Base-by-base conservation (phyloP, 2,888 invertebrate species). In the Amphipyra berbera region DNA sequence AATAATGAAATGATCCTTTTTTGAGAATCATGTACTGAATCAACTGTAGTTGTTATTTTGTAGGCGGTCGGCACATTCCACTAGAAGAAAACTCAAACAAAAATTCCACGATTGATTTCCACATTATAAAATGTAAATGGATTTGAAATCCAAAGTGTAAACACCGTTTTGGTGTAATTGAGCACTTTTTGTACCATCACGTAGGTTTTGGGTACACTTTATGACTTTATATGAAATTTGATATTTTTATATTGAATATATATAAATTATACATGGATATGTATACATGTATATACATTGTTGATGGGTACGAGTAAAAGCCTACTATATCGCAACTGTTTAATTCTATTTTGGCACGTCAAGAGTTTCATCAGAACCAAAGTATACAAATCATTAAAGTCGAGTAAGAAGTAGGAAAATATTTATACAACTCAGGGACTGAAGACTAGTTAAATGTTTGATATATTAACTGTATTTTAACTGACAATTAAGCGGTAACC, bases 121-220 rank as follows among this genome's bases (percentile, higher is more conserved):
- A 93, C 91, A 91, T 90, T 91, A 90, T 90, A 81, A 91, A 91
- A 90, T 88, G 87, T 87, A 90, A 90, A 86, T 64, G 93, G 94
- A 93, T 93, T 92, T 87, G 88, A 90, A 91, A 92, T 93, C 92
- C 93, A 85, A 87, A 86, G 90, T 88, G 90, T 87, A 77, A 84
- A 84, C 91, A 89, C 92, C 90, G 88, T 94, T 90, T 94, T 92
- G 92, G 94, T 90, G 93, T 88, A 78, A 82, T 78, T 78, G 85
- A 89, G 85, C 90, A 92, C 93, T 90, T 93, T 92, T 93, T 92
- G 94, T 94, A 94, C 94, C 94, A 94, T 91, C 93, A 92, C 92
- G 94, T 95, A 95, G 94, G 94, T 94, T 95, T 95, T 95, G 95
- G 95, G 95, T 95, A 95, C 95, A 94, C 93, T 95, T 95, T 95